These are phyloP conservation scores for Ephydatia muelleri DNA, from an alignment of 37 sponge, comb jelly and placozoan species.

Conservation along the genomic window DNA sequence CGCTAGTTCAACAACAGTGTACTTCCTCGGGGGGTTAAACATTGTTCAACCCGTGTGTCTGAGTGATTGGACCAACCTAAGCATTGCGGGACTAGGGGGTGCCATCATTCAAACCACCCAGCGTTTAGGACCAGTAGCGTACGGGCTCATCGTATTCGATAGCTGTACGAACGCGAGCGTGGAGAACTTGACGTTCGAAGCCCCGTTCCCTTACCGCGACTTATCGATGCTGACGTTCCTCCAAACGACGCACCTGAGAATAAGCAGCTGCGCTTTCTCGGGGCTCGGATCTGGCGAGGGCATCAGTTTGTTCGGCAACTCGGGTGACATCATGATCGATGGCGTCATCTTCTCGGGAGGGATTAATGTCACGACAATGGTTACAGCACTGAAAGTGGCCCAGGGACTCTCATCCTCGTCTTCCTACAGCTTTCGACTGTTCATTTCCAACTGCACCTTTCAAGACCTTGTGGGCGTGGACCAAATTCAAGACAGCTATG, in stretches of 20 bases:
- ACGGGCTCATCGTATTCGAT: constrained; percentile 30
- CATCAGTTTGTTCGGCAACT: neutral
- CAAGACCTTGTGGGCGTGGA: neutral
- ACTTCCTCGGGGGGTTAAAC: constrained; percentile 26
- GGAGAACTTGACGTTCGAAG: constrained; percentile 32
- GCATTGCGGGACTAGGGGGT: constrained; percentile 13
- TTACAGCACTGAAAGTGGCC: neutral
- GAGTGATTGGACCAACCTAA: constrained; percentile 51
- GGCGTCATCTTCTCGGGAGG: constrained; percentile 15
- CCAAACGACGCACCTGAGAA: constrained; percentile 12
- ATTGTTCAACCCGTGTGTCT: constrained; percentile 33
- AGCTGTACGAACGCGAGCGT: constrained; percentile 50
- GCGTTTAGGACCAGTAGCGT: neutral
- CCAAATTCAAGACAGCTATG: constrained; percentile 9
- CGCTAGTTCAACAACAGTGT: constrained; percentile 25
- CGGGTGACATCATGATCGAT: constrained; percentile 12
- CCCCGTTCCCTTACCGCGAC: neutral
- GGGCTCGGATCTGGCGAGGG: neutral
- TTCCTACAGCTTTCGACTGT: neutral
- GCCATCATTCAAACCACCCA: neutral
- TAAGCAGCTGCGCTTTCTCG: constrained; percentile 17
- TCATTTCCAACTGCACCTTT: neutral
- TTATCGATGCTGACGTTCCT: constrained; percentile 19
- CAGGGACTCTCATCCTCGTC: neutral
- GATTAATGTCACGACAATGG: neutral